Percentiles rank a stretch among this genome's conserved stretches.
Evolutionary conservation across 1,140 invertebrate species (phyloP).

Genomic region (Pseudomyrmex pallidus): DNA sequence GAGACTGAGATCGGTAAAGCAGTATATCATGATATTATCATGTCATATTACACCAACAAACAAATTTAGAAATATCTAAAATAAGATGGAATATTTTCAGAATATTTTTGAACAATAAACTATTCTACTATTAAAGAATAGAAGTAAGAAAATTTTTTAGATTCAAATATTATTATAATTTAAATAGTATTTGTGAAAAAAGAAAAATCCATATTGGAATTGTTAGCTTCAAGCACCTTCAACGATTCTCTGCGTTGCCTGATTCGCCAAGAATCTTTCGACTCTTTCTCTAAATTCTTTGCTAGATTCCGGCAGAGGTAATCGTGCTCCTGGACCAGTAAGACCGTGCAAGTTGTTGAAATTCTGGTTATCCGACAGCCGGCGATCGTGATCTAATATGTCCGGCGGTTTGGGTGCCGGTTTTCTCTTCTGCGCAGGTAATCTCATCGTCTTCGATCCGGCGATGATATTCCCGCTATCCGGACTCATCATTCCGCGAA

Average conservation of each 20-base stretch:
- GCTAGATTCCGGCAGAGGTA: conserved; percentile 77
- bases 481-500: conserved; percentile 87
- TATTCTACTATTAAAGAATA: neutral
- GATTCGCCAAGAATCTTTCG: conserved; percentile 78
- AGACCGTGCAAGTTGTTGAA: conserved; percentile 65
- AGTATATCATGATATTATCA: neutral
- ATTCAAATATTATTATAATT: neutral
- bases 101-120: neutral
- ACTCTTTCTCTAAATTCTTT: conserved; percentile 78
- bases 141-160: neutral
- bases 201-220: neutral
- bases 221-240: conserved; percentile 55
- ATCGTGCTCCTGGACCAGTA: conserved; percentile 61
- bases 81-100: neutral
- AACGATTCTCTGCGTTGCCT: conserved; percentile 72
- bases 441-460: conserved; percentile 5
- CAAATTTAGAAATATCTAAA: neutral
- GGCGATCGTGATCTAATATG: conserved; percentile 75
- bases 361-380: conserved; percentile 76
- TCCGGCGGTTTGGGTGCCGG: conserved; percentile 74
- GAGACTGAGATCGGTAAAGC: conserved; percentile 11
- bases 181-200: neutral
- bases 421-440: conserved; percentile 50
- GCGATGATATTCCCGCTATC: conserved; percentile 73
- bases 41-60: neutral